Conservation (phyloP, 2,113 vertebrate species). For the Scopus umbretta region DNA sequence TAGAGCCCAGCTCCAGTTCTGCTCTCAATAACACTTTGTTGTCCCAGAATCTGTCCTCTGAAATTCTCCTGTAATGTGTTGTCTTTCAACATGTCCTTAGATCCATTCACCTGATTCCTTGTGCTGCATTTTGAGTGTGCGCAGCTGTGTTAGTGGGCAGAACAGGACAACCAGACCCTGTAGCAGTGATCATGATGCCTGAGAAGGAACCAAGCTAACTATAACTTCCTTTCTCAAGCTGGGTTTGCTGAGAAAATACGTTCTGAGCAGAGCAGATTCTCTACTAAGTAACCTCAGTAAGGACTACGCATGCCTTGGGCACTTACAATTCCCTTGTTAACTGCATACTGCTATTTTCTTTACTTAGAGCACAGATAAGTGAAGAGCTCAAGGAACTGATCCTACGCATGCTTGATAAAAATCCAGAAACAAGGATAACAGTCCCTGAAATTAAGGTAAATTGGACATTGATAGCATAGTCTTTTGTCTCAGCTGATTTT, state of each 20-base stretch:
- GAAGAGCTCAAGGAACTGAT: conserved; percentile 85
- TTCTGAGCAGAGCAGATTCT: not conserved
- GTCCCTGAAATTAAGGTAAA: conserved; percentile 92
- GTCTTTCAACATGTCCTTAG: not conserved
- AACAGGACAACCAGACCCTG: not conserved
- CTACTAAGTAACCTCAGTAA: not conserved
- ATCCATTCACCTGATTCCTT: not conserved
- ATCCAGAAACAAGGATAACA: conserved; percentile 88
- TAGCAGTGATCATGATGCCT: not conserved
- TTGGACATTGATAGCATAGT: not conserved
- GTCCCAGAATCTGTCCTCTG: not conserved
- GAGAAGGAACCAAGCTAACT: not conserved
- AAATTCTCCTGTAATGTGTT: not conserved
- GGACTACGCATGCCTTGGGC: not conserved
- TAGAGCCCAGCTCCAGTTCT: not conserved
- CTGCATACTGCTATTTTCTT: not conserved
- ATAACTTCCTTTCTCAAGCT: not conserved
- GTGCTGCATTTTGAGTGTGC: not conserved
- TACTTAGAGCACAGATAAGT: conserved; percentile 77
- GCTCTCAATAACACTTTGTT: not conserved
- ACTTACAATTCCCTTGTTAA: not conserved
- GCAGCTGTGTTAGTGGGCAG: not conserved
- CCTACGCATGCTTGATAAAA: conserved; percentile 91
- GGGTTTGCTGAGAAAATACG: not conserved
- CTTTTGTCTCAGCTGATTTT: not conserved